These are phyloP conservation scores for Bombylius discolor DNA, from an alignment of 2,888 invertebrate species.

Conservation along the genomic window DNA sequence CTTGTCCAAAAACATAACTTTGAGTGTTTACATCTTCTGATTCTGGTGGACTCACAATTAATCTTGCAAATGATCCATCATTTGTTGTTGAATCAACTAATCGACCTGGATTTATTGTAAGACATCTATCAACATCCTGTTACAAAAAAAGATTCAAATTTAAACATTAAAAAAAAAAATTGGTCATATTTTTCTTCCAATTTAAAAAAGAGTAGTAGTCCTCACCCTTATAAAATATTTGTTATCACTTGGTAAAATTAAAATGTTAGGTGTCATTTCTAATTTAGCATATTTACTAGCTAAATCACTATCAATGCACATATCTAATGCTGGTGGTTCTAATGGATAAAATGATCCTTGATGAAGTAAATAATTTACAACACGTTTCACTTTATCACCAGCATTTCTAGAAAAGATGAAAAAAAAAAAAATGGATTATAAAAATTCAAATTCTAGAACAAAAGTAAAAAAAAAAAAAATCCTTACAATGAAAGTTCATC, in stretches of 20 bases:
- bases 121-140: slow-evolving; percentile 64
- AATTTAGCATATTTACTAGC: slow-evolving; percentile 61
- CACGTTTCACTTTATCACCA: slow-evolving; percentile 58
- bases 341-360: slow-evolving; percentile 76
- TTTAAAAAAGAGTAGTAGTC: not conserved
- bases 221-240: slow-evolving; percentile 66
- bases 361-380: slow-evolving; percentile 57
- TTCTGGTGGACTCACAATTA: slow-evolving; percentile 42
- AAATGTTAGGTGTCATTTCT: slow-evolving; percentile 61
- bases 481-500: slow-evolving; percentile 63
- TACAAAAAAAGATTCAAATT: slow-evolving; percentile 23
- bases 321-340: slow-evolving; percentile 54
- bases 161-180: not conserved
- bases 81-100: slow-evolving; percentile 47
- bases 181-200: not conserved
- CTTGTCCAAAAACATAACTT: slow-evolving; percentile 39
- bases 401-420: slow-evolving; percentile 29
- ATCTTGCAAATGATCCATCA: slow-evolving; percentile 64
- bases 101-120: slow-evolving; percentile 77
- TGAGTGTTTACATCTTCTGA: slow-evolving; percentile 28
- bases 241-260: slow-evolving; percentile 75
- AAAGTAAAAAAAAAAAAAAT: not conserved
- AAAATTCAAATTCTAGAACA: not conserved
- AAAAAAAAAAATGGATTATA: not conserved
- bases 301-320: slow-evolving; percentile 56